phyloP scores from a whole-genome alignment of 1,140 invertebrate genomes.

The Drosophila cardini region DNA sequence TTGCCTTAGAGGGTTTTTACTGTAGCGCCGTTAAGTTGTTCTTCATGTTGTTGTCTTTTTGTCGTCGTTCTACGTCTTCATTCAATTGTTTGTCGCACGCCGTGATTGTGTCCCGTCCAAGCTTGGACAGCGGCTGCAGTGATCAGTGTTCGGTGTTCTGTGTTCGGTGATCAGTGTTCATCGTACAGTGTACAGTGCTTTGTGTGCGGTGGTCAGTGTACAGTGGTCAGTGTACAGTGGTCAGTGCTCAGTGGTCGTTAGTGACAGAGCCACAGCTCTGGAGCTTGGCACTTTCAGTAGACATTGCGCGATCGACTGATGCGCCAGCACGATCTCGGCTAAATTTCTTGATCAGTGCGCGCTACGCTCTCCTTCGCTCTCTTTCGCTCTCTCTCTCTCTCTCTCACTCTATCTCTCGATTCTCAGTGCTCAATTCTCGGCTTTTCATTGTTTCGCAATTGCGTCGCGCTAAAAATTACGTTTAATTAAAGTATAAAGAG shows the following conservation, averaged over 20 bases:
- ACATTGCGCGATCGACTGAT: constrained; percentile 71
- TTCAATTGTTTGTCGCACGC: constrained; percentile 77
- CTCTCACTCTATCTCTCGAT: constrained; percentile 1
- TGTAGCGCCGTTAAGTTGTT: constrained; percentile 38
- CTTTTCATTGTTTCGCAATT: constrained; percentile 54
- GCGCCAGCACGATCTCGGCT: constrained; percentile 48
- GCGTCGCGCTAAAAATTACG: constrained; percentile 70
- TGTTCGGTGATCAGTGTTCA: too few species aligned
- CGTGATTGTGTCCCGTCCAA: constrained; percentile 67
- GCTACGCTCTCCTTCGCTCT: too few species aligned
- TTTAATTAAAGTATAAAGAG: constrained; percentile 81
- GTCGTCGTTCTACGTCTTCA: constrained; percentile 41
- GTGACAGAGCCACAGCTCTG: neutral
- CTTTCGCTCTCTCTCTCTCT: too few species aligned
- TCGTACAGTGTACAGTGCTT: too few species aligned
- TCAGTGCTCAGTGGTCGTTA: too few species aligned
- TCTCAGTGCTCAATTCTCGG: constrained; percentile 8
- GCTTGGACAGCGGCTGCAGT: constrained; percentile 28
- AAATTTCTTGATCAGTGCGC: neutral
- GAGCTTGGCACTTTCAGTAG: constrained; percentile 61
- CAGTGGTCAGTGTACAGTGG: too few species aligned
- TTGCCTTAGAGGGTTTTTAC: constrained; percentile 25
- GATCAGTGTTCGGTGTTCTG: constrained; percentile 14
- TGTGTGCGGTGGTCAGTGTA: too few species aligned
- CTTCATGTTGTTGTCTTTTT: constrained; percentile 10